phyloP scores from a whole-genome alignment of 2,797 vertebrate species.

The Pangasius macronema region DNA sequence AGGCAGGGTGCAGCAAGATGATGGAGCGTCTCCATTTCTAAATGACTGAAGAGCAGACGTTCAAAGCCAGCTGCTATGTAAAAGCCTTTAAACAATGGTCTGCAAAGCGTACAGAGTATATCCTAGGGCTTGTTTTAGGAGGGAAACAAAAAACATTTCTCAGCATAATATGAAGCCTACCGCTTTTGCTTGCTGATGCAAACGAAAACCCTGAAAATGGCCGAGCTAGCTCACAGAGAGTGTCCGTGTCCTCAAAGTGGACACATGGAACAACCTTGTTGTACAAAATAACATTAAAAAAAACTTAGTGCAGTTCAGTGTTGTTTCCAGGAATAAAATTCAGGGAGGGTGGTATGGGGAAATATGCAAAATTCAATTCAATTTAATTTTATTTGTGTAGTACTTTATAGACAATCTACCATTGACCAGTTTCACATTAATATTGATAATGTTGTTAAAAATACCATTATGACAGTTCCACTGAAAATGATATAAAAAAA shows the following conservation, averaged over 20 bases:
- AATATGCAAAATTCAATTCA: too few relatives aligned
- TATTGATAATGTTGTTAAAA: neutral
- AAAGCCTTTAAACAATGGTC: slow-evolving; percentile 50
- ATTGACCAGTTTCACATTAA: neutral
- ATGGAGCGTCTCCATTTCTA: slow-evolving; percentile 12
- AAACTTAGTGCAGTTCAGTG: neutral
- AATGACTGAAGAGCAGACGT: slow-evolving; percentile 11
- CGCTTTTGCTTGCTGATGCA: slow-evolving; percentile 2
- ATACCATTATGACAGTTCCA: neutral
- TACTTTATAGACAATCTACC: neutral
- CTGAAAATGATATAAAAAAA: neutral
- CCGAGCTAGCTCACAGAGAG: slow-evolving; percentile 19
- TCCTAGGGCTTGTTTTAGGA: slow-evolving; percentile 44
- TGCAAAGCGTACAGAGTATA: slow-evolving; percentile 32
- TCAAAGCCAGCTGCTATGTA: slow-evolving; percentile 39
- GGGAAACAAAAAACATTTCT: slow-evolving; percentile 46
- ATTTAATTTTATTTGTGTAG: neutral
- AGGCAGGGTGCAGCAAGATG: slow-evolving; percentile 1
- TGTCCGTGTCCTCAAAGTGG: slow-evolving; percentile 1
- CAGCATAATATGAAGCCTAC: slow-evolving; percentile 29
- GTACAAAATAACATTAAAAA: neutral
- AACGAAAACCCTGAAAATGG: slow-evolving; percentile 27
- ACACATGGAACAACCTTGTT: neutral
- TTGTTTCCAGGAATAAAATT: neutral
- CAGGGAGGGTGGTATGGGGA: neutral